phyloP scores from a whole-genome alignment of 2,113 vertebrate species.

The Colius striatus region DNA sequence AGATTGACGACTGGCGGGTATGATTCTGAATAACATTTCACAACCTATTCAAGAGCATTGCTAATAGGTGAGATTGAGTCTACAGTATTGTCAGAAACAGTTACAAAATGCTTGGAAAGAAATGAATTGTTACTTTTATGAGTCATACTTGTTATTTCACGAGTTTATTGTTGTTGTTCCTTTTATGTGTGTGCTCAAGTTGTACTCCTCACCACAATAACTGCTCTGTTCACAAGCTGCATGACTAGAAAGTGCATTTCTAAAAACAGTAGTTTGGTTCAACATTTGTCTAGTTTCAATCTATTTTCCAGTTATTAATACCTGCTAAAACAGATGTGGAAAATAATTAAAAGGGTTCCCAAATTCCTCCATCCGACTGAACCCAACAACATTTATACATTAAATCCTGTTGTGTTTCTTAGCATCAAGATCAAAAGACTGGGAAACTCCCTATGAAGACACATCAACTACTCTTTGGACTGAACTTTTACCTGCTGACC shows the following conservation, averaged over 20 bases:
- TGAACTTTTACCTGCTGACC: not conserved
- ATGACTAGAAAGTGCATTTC: not conserved
- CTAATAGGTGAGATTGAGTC: not conserved
- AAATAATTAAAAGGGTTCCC: not conserved
- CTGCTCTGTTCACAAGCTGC: not conserved
- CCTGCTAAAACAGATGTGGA: not conserved
- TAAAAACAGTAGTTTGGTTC: not conserved
- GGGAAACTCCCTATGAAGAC: not conserved
- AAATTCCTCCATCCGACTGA: conserved; percentile 26
- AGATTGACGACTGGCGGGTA: conserved; percentile 21
- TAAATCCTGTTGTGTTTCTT: conserved; percentile 22
- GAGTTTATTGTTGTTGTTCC: not conserved
- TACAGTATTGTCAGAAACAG: not conserved
- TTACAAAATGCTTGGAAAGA: not conserved
- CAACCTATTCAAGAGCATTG: not conserved
- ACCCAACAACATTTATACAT: not conserved
- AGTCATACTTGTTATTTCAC: conserved; percentile 12
- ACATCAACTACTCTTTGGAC: not conserved
- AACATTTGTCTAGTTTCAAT: conserved; percentile 21
- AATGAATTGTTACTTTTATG: conserved; percentile 16
- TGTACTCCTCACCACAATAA: not conserved
- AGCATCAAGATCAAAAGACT: conserved; percentile 15
- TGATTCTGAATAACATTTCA: conserved; percentile 41
- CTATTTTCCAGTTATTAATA: not conserved
- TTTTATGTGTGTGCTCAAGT: not conserved